phyloP scores from a whole-genome alignment of 2,888 invertebrate genomes.

The Gibbula magus region DNA sequence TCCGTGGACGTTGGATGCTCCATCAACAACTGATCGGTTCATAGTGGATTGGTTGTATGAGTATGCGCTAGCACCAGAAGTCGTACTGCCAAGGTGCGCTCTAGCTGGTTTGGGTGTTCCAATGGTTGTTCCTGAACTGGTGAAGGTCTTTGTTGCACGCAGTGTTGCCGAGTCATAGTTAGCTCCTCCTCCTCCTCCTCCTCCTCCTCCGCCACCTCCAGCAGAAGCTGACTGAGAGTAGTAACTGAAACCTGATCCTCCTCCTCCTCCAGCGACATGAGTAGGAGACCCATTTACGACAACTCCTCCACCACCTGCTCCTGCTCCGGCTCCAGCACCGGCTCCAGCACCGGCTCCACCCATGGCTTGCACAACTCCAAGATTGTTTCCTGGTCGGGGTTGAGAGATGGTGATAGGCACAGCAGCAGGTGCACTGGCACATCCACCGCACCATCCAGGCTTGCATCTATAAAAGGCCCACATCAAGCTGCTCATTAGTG shows the following conservation, averaged over 20 bases:
- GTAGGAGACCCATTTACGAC: neutral
- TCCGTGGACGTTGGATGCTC: slow-evolving; percentile 28
- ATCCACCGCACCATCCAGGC: slow-evolving; percentile 61
- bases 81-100: slow-evolving; percentile 52
- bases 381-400: slow-evolving; percentile 57
- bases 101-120: slow-evolving; percentile 62
- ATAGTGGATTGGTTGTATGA: slow-evolving; percentile 18
- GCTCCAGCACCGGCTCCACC: slow-evolving; percentile 53
- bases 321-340: slow-evolving; percentile 50
- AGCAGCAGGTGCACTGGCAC: slow-evolving; percentile 49
- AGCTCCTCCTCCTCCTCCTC: slow-evolving; percentile 47
- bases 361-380: slow-evolving; percentile 55
- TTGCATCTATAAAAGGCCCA: slow-evolving; percentile 70
- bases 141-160: slow-evolving; percentile 64
- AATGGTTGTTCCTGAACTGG: slow-evolving; percentile 65
- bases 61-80: slow-evolving; percentile 45
- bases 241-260: slow-evolving; percentile 29
- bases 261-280: slow-evolving; percentile 32
- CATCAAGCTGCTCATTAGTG: slow-evolving; percentile 58
- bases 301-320: slow-evolving; percentile 39
- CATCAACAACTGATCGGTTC: slow-evolving; percentile 26
- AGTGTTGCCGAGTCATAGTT: slow-evolving; percentile 60
- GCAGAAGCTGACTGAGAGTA: slow-evolving; percentile 24
- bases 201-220: slow-evolving; percentile 35
- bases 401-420: slow-evolving; percentile 59